Evolutionary conservation across 2,797 vertebrate species (phyloP).

Genomic region (Lacerta viridis): DNA sequence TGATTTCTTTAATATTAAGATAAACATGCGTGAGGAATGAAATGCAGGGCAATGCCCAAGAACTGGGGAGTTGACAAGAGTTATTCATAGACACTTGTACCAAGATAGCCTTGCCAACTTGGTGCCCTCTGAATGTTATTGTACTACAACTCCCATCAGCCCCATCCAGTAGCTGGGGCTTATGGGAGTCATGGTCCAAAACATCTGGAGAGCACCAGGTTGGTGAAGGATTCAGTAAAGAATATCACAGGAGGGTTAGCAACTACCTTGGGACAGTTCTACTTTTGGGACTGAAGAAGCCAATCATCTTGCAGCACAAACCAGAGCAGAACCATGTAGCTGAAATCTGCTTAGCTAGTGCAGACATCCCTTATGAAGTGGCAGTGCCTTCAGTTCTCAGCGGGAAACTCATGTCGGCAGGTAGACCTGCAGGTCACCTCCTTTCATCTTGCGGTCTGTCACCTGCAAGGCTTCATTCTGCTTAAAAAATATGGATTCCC

Average conservation of each 20-base stretch:
- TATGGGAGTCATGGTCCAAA: no score
- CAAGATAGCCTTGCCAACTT: no score
- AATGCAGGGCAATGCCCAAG: not conserved
- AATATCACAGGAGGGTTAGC: not conserved
- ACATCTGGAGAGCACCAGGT: no score
- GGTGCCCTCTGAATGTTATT: not conserved
- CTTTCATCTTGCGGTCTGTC: not conserved
- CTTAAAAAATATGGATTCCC: not conserved
- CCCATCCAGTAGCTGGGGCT: no score
- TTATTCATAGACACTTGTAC: not conserved
- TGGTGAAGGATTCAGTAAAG: no score
- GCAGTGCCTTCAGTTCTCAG: constrained; percentile 12
- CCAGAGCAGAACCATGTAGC: no score
- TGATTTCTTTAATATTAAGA: not conserved
- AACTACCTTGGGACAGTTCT: not conserved
- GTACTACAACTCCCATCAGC: no score
- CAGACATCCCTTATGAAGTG: no score
- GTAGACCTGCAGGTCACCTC: not conserved
- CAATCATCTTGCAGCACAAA: not conserved
- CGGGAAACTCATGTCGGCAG: constrained; percentile 26
- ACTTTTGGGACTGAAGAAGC: not conserved
- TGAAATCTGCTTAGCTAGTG: no score
- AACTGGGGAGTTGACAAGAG: no score
- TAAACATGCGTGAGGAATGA: not conserved
- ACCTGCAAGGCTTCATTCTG: not conserved